These are phyloP conservation scores for Scaptodrosophila latifasciaeformis DNA, from an alignment of 2,888 invertebrate species.

Conservation along the genomic window DNA sequence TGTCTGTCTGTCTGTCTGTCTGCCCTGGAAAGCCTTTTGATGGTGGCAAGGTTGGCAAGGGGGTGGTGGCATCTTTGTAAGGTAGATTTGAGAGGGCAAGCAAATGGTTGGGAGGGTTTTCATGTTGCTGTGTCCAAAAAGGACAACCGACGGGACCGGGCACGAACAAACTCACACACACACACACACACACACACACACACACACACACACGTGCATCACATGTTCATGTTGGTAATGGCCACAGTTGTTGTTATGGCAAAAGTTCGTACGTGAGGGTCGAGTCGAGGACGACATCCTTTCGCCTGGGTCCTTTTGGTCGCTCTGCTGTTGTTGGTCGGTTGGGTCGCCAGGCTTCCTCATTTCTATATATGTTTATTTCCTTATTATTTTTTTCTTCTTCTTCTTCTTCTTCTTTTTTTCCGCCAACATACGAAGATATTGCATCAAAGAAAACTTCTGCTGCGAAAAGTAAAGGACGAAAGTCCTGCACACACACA, in stretches of 20 bases:
- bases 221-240: constrained; percentile 58
- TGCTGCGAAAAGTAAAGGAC: constrained; percentile 44
- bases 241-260: constrained; percentile 70
- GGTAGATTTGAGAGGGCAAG: not conserved
- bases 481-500: constrained; percentile 36
- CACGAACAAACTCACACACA: constrained; percentile 34
- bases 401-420: too few relatives aligned
- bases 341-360: constrained; percentile 28
- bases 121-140: not conserved
- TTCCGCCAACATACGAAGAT: too few relatives aligned
- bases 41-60: constrained; percentile 16
- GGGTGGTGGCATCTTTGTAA: not conserved
- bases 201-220: constrained; percentile 15
- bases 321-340: constrained; percentile 20
- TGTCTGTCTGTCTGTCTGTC: too few relatives aligned
- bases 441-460: constrained; percentile 67
- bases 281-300: constrained; percentile 57
- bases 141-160: constrained; percentile 32
- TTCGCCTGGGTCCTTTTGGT: constrained; percentile 53
- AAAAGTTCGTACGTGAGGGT: constrained; percentile 68
- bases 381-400: too few relatives aligned
- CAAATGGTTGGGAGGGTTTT: constrained; percentile 12
- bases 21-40: too few relatives aligned
- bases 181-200: constrained; percentile 5
- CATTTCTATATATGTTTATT: constrained; percentile 57